Percentiles rank a stretch among this genome's conserved stretches.
phyloP scores from a whole-genome alignment of 2,888 invertebrate species.

The Stictocephala bisonia region DNA sequence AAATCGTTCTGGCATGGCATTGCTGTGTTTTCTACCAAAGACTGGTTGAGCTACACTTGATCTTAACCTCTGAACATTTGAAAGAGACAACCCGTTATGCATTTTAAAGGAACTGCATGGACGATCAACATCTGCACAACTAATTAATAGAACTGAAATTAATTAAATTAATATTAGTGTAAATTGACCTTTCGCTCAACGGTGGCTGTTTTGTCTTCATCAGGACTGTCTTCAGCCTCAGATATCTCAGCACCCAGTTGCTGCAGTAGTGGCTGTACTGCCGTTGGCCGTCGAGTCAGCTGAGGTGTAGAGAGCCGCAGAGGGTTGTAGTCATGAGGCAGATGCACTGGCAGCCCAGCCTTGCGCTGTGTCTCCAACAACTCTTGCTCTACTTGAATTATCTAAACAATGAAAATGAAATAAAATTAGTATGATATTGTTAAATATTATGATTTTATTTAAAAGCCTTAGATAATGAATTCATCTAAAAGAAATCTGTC shows the following conservation, averaged over 20 bases:
- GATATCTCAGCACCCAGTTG: conserved; percentile 82
- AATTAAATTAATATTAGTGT: no score
- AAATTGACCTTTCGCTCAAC: conserved; percentile 73
- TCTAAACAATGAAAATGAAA: conserved; percentile 24
- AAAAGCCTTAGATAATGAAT: not conserved
- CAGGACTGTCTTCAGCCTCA: conserved; percentile 87
- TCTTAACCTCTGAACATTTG: no score
- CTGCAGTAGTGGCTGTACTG: conserved; percentile 72
- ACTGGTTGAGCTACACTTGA: no score
- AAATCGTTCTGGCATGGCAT: no score
- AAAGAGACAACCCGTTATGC: no score
- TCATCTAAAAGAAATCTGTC: no score
- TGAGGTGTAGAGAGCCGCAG: conserved; percentile 78
- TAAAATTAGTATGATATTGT: not conserved
- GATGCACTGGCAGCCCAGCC: conserved; percentile 84
- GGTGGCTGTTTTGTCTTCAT: conserved; percentile 81
- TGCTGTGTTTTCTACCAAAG: no score
- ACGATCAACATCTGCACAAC: no score
- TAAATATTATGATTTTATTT: not conserved
- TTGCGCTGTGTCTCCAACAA: conserved; percentile 88
- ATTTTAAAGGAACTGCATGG: no score
- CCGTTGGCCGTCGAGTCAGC: conserved; percentile 69
- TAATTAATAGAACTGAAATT: no score
- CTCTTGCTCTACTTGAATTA: conserved; percentile 83
- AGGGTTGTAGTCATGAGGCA: conserved; percentile 77